A percentile compares a stretch with the other conserved stretches of the same genome.
These are phyloP conservation scores for Anagyrus pseudococci DNA, from an alignment of 2,888 invertebrate genomes.

Conservation along the genomic window DNA sequence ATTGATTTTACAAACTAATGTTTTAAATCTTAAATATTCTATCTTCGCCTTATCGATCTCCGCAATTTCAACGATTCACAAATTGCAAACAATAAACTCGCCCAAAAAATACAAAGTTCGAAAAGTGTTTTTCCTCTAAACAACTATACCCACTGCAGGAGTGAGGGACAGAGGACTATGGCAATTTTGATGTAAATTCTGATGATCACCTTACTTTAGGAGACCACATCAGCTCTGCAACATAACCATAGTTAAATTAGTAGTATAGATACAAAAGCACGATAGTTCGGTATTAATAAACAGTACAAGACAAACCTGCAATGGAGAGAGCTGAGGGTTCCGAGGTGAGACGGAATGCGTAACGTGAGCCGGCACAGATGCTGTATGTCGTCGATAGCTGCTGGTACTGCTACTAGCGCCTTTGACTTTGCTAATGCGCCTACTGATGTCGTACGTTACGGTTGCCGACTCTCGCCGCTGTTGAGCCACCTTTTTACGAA, in stretches of 20 bases:
- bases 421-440: conserved; percentile 65
- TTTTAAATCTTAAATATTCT: too few relatives aligned
- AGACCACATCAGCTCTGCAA: conserved; percentile 68
- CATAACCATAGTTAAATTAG: too few relatives aligned
- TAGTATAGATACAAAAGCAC: too few relatives aligned
- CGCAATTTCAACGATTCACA: background rate
- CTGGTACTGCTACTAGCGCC: background rate
- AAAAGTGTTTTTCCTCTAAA: conserved; percentile 75
- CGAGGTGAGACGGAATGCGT: conserved; percentile 62
- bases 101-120: conserved; percentile 61
- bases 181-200: conserved; percentile 53
- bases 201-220: conserved; percentile 60
- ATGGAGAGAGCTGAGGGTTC: conserved; percentile 74
- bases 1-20: background rate
- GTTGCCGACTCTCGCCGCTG: conserved; percentile 55
- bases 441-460: conserved; percentile 50
- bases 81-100: background rate
- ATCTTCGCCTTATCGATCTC: background rate
- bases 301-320: conserved; percentile 66
- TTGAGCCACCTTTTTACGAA: conserved; percentile 59
- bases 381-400: conserved; percentile 58
- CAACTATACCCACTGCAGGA: conserved; percentile 75
- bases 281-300: conserved; percentile 8
- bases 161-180: conserved; percentile 55
- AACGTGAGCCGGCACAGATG: conserved; percentile 52